phyloP scores from a whole-genome alignment of 2,113 vertebrate species.

The Macquaria australasica region DNA sequence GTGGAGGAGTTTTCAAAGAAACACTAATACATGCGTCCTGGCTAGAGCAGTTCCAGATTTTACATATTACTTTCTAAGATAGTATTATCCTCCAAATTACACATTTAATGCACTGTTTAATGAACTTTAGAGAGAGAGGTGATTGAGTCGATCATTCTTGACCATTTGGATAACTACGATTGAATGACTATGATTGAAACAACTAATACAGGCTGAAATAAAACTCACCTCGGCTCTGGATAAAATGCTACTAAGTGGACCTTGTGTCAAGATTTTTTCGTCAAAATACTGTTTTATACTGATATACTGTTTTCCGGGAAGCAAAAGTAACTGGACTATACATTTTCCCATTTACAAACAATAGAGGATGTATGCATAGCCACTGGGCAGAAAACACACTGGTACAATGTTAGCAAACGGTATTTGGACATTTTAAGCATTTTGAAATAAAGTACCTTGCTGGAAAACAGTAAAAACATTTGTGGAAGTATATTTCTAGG shows the following conservation, averaged over 20 bases:
- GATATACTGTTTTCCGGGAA: neutral
- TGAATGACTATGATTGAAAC: neutral
- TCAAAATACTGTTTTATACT: too few species aligned
- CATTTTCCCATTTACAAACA: too few species aligned
- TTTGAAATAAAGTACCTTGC: too few species aligned
- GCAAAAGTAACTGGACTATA: neutral
- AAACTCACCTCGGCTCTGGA: neutral
- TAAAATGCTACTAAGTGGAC: neutral
- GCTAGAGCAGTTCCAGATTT: neutral
- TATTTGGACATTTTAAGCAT: too few species aligned
- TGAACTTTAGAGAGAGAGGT: neutral
- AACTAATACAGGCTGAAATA: neutral
- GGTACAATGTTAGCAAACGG: neutral
- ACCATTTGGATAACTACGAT: conserved; percentile 1
- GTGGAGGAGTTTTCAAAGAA: conserved; percentile 28
- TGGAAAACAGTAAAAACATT: too few species aligned
- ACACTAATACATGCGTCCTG: neutral
- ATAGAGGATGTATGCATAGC: too few species aligned
- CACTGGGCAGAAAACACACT: neutral
- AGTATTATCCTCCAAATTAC: conserved; percentile 1
- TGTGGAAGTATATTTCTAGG: neutral
- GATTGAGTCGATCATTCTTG: neutral
- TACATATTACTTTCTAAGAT: neutral
- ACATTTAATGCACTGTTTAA: neutral
- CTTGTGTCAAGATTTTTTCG: neutral